Evolutionary conservation across 2,113 vertebrate species (phyloP).

Genomic region (Tursiops truncatus): DNA sequence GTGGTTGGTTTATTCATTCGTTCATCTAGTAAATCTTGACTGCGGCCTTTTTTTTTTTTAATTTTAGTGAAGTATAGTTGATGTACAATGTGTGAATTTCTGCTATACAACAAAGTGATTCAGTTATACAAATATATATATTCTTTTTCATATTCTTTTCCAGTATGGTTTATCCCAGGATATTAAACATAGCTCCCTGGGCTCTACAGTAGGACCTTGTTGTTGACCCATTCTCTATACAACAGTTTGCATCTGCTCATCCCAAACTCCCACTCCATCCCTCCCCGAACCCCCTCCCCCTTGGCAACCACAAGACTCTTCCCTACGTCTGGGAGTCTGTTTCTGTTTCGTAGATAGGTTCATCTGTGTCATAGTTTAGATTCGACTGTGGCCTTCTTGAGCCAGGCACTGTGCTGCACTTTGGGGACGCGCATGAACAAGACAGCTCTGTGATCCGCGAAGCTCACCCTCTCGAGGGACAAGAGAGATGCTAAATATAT

Average conservation of each 20-base stretch:
- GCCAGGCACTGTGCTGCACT: not conserved
- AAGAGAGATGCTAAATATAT: not conserved
- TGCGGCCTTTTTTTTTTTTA: not conserved
- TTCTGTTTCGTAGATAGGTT: not conserved
- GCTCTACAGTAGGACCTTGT: too few species aligned
- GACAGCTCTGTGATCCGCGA: not conserved
- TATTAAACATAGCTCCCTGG: not conserved
- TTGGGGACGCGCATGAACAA: accelerated
- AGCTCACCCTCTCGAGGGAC: not conserved
- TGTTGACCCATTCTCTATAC: not conserved
- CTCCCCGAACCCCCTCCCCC: not conserved
- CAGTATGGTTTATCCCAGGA: not conserved
- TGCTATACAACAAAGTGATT: not conserved
- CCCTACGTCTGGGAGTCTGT: too few species aligned
- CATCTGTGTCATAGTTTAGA: not conserved
- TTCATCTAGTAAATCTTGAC: not conserved
- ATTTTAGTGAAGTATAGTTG: not conserved
- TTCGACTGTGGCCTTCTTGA: not conserved
- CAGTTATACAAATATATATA: not conserved
- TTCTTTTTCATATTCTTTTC: not conserved
- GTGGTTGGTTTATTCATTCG: not conserved
- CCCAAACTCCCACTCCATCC: not conserved
- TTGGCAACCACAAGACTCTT: not conserved
- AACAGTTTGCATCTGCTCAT: not conserved
- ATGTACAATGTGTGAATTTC: not conserved